A percentile compares a stretch with the other conserved stretches of the same genome.
phyloP scores from a whole-genome alignment of 2,797 vertebrate genomes.

The Lagocephalus sceleratus region DNA sequence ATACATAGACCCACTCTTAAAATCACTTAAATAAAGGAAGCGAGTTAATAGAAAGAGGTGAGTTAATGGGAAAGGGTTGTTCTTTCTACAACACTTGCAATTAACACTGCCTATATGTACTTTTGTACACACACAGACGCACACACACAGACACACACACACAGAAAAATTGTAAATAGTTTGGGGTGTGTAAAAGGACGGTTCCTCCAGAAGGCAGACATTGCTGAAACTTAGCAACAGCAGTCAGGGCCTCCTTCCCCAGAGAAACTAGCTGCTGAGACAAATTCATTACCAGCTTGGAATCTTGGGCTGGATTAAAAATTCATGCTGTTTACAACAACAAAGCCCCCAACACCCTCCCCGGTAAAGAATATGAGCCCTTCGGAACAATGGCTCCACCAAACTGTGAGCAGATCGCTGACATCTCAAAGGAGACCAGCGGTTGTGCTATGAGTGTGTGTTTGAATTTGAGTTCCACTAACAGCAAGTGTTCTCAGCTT shows the following conservation, averaged over 20 bases:
- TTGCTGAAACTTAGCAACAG: constrained; percentile 76
- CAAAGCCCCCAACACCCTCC: constrained; percentile 57
- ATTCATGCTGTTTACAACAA: constrained; percentile 84
- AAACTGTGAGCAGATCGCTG: constrained; percentile 73
- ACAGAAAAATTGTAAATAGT: constrained; percentile 30
- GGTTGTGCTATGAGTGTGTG: constrained; percentile 33
- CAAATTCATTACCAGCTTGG: constrained; percentile 74
- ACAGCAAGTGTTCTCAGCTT: constrained; percentile 44
- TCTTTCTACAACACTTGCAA: constrained; percentile 13
- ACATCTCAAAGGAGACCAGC: constrained; percentile 68
- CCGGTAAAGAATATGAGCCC: constrained; percentile 74
- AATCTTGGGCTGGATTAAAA: constrained; percentile 78
- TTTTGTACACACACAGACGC: no score
- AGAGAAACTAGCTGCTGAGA: constrained; percentile 66
- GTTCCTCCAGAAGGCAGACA: constrained; percentile 68
- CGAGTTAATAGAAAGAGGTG: constrained; percentile 45
- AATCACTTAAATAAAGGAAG: constrained; percentile 48
- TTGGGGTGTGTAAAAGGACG: constrained; percentile 59
- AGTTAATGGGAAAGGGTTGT: constrained; percentile 60
- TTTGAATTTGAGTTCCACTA: constrained; percentile 47
- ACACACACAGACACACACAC: no score
- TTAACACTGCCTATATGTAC: no score
- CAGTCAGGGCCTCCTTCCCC: constrained; percentile 67
- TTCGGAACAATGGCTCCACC: constrained; percentile 73
- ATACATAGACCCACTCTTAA: constrained; percentile 46